Percentiles rank a stretch among this genome's conserved stretches.
phyloP scores from a whole-genome alignment of 2,797 vertebrate species.

The Platyrinchus mystaceus region DNA sequence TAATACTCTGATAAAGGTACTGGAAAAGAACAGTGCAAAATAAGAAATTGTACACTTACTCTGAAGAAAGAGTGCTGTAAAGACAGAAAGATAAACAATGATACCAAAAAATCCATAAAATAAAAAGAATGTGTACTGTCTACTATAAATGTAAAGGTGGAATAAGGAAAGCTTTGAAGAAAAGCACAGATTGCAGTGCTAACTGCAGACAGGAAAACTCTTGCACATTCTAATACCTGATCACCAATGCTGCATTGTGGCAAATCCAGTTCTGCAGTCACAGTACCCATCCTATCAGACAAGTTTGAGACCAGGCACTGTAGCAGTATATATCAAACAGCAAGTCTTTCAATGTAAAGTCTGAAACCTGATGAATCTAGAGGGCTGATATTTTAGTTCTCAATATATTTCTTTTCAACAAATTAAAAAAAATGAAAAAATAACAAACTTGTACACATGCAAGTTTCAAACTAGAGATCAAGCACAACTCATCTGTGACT shows the following conservation, averaged over 20 bases:
- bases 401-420: neutral
- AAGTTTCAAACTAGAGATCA: neutral
- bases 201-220: neutral
- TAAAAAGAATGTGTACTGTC: neutral
- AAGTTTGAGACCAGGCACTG: neutral
- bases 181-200: neutral
- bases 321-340: neutral
- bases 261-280: neutral
- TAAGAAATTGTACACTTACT: neutral
- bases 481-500: neutral
- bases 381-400: neutral
- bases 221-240: neutral
- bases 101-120: neutral
- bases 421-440: neutral
- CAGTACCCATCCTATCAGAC: neutral
- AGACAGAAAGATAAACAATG: neutral
- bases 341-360: neutral
- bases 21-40: neutral
- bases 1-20: neutral
- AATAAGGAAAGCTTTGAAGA: neutral
- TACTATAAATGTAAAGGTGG: neutral
- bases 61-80: neutral
- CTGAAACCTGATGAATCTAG: neutral
- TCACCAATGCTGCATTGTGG: neutral
- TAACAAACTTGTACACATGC: rapidly evolving